Base-by-base conservation (phyloP, 2,888 invertebrate genomes). In the Spisula solida region DNA sequence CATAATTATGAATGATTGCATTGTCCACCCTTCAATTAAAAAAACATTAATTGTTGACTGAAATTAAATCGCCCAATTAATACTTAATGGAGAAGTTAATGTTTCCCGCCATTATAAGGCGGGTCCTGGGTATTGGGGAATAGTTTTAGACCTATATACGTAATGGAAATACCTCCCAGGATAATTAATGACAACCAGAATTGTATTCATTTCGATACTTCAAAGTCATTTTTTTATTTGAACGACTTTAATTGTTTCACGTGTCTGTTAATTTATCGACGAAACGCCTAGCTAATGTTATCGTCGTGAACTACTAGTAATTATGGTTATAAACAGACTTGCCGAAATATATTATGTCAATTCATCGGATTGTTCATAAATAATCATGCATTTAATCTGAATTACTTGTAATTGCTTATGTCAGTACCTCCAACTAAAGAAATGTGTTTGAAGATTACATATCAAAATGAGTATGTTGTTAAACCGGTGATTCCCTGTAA, bases 41-140 rank as follows among this genome's bases (percentile, higher is more conserved):
- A 25, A 2, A 56, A 10, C 5, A 25, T 66, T 25, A 25, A 25
- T 60, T 66, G 60, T 66, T 6, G 25, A 66, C 60, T 66, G n/a
- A 25, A n/a, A 25, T 25, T 8, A 66, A 66, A 56, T n/a, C 56
- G n/a, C 6, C 18, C 56, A 56, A 18, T n/a, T 56, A 56, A n/a
- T 20, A n/a, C 18, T 20, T 20, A n/a, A n/a, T 56, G 18, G n/a
- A 16, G n/a, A n/a, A 20, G 0, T 56, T 5, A 56, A 56, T 55
- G 55, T 56, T 56, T 56, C 56, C 56, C 56, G 56, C 60, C 25
- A 66, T 66, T 25, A 25, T 25, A 66, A 66, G 60, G 60, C 60
- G 25, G n/a, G 60, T 66, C 60, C 25, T 25, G 60, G n/a, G n/a
- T 66, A 66, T 25, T 10, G 10, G 6, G 12, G 51, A 12, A 16